Conservation (phyloP, 2,113 vertebrate genomes). For the Sander lucioperca region DNA sequence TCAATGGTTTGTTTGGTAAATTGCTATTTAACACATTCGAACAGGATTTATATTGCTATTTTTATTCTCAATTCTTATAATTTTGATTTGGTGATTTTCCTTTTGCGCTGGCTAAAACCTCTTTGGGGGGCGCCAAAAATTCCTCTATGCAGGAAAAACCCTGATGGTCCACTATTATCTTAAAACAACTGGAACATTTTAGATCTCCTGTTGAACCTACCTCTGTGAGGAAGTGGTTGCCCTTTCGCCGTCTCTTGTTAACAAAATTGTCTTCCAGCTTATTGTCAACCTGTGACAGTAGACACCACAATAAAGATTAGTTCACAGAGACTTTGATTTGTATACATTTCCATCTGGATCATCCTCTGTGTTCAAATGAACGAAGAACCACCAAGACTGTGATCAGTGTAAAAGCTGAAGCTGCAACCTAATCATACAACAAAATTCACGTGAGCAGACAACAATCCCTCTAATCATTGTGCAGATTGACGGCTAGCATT, state of each 20-base stretch:
- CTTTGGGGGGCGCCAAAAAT: too few species aligned
- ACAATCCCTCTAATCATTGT: neutral
- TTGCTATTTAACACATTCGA: too few species aligned
- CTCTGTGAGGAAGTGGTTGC: slow-evolving; percentile 86
- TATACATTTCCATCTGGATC: too few species aligned
- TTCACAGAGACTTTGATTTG: neutral
- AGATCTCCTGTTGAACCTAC: slow-evolving; percentile 73
- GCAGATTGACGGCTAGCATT: neutral
- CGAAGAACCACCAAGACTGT: neutral
- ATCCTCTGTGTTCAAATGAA: neutral
- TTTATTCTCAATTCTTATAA: too few species aligned
- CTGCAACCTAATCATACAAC: neutral
- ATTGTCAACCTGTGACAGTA: slow-evolving; percentile 85
- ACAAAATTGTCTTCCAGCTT: slow-evolving; percentile 88
- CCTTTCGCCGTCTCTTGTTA: slow-evolving; percentile 90
- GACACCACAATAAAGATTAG: neutral
- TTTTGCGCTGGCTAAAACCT: too few species aligned
- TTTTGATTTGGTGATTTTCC: too few species aligned
- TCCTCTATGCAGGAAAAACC: too few species aligned
- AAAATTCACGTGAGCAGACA: neutral
- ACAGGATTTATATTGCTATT: too few species aligned
- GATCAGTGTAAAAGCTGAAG: neutral
- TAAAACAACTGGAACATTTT: neutral
- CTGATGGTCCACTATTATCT: neutral
- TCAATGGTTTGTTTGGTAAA: too few species aligned